Evolutionary conservation across 2,113 vertebrate genomes (phyloP).

Genomic region (Leiothrix lutea): DNA sequence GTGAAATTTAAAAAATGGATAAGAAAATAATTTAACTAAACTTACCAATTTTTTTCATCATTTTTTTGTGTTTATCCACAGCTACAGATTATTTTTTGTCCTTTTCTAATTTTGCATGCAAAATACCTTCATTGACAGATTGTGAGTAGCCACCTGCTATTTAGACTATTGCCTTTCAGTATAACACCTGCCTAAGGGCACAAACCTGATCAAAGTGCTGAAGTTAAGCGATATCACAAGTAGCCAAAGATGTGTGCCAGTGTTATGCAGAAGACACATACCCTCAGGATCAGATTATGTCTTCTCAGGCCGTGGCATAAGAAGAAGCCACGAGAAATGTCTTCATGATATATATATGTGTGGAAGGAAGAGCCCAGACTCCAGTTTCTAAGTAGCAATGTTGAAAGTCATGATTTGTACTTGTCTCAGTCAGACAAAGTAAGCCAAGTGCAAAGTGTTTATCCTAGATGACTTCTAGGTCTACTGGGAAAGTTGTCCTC

Average conservation of each 20-base stretch:
- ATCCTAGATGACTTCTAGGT: not conserved
- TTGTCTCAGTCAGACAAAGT: not conserved
- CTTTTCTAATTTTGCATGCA: not conserved
- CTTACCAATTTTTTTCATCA: accelerated
- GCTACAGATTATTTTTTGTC: not conserved
- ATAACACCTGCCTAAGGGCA: not conserved
- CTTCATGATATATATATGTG: not conserved
- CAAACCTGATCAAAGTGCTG: not conserved
- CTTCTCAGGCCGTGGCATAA: not conserved
- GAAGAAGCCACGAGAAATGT: accelerated
- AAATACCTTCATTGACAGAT: not conserved
- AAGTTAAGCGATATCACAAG: not conserved
- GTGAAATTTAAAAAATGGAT: not conserved
- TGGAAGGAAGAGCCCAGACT: not conserved
- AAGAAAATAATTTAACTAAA: not conserved
- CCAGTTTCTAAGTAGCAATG: not conserved
- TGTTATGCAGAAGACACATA: not conserved
- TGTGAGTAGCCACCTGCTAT: not conserved
- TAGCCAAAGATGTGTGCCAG: not conserved
- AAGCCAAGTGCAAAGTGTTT: not conserved
- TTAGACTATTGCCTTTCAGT: not conserved
- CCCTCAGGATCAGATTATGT: not conserved
- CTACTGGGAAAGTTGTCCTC: not conserved
- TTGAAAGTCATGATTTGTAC: not conserved
- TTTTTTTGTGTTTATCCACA: not conserved